Base-by-base conservation (phyloP, 2,797 vertebrate genomes). In the Hypotaenidia philippensis region DNA sequence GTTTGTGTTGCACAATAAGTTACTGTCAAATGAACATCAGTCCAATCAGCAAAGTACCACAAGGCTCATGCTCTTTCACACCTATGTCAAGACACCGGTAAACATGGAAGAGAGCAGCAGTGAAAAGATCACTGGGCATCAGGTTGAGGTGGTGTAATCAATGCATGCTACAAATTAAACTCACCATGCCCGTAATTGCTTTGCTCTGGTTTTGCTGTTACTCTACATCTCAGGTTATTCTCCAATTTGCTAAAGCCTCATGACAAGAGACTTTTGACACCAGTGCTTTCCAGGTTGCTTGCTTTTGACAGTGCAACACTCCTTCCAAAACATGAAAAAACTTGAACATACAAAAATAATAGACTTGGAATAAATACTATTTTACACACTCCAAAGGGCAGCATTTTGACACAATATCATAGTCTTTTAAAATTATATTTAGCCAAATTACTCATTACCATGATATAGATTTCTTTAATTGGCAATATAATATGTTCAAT, bases 61-160 rank as follows among this genome's bases (percentile, higher is more conserved):
- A 60, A 34, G 40, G 25, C 15, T 13, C 0, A 1, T 9, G 20
- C 9, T 40, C 4, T 34, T 20, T 18, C 8, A 56, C 2, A 7
- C 6, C 18, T 5, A 9, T 2, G 32, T 2, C 8, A 79, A 70
- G 53, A 22, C 32, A 53, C 31, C 0, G 1, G 13, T 10, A 72
- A 50, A 25, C n/a, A 1, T 0, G 21, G 32, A 14, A 44, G n/a
- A 29, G 16, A 61, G 56, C 38, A 69, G 32, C 86, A 6, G 1
- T 0, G 15, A 5, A 18, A 32, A 64, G 41, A 59, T 15, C 45
- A 3, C 36, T 3, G 21, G 6, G 41, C 38, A 23, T 32, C 4
- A 27, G 13, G 6, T 2, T 7, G 57, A 53, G 66, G 14, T 25
- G 57, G 1, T 44, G 23, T 19, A 45, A 50, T 59, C 47, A 6